Base-by-base conservation (phyloP, 92 coral and sea anemone species). In the Palythoa heliodiscus region DNA sequence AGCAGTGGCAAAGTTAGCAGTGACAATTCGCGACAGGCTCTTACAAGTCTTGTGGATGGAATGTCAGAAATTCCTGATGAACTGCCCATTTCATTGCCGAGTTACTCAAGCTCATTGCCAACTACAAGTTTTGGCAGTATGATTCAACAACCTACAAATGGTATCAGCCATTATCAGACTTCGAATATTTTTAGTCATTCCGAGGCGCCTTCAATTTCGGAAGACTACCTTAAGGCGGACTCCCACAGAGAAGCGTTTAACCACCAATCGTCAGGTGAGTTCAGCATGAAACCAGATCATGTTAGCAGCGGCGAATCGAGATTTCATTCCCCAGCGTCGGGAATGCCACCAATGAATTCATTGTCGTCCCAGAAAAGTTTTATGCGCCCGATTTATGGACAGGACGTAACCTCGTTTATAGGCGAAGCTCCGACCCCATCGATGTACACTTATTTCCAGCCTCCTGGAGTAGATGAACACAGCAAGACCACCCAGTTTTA, bases 1-100 rank as follows among this genome's bases (percentile, higher is more conserved):
- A 67, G 73, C 83, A 82, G 83, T 40, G 52, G 76, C 40, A 89
- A 77, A 63, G 43, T 75, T 20, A 57, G 90, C 54, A 84, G 88
- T 85, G 87, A 89, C 81, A 87, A 67, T 19, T 77, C 87, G 73
- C 78, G 88, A 57, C 91, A 89, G 78, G 88, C 82, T 38, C 78
- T 84, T 8, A 35, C 85, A 58, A 68, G 48, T 37, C 75, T 80
- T 64, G 84, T 90, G 82, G 91, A 90, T 52, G 95, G 89, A 66
- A 92, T 92, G 66, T 83, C 92, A 70, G 95, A 89, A 80, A 90
- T 94, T 57, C 91, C 93, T 71, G 98, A 94, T 64, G 93, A 91
- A 50, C 83, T 89, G 78, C 93, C 94, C 64, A 85, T 88, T 76
- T 86, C 93, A 17, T 83, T 92, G 54, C 76, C 94, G 63, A 80